Percentiles rank a stretch among this genome's conserved stretches.
Conservation (phyloP, 2,113 vertebrate species). For the Eulemur macaco region DNA sequence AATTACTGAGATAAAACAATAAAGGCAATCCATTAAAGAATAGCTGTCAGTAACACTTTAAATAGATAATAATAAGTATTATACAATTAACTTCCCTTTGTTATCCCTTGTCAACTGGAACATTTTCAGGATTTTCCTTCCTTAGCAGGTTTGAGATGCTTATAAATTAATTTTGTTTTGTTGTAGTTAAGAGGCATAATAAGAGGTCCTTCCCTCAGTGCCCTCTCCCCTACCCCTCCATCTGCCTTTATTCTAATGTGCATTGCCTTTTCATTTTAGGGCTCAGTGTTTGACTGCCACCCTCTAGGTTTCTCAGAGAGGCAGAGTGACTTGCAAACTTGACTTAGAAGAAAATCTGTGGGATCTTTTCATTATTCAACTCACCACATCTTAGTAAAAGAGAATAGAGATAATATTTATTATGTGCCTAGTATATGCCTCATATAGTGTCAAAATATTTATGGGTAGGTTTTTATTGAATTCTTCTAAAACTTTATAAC, state of each 20-base stretch:
- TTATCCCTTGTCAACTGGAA: neutral
- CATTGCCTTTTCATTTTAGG: neutral
- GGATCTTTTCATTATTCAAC: neutral
- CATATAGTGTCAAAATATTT: neutral
- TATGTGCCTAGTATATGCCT: neutral
- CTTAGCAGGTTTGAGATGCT: neutral
- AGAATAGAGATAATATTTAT: neutral
- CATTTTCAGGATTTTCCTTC: conserved; percentile 19
- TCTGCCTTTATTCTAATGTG: neutral
- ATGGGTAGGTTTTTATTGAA: neutral
- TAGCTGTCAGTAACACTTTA: neutral
- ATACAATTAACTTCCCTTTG: neutral
- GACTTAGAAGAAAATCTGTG: neutral
- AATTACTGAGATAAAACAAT: conserved; percentile 50
- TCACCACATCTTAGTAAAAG: neutral
- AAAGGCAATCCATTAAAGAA: conserved; percentile 17
- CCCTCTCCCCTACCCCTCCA: neutral
- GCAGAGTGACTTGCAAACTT: neutral
- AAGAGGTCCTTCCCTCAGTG: neutral
- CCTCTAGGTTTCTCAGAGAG: neutral
- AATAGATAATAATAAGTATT: neutral
- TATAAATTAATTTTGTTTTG: conserved; percentile 28
- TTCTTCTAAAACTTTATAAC: neutral
- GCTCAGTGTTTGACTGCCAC: neutral
- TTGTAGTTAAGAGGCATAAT: neutral